Conservation (phyloP, 2,888 invertebrate species). For the Spisula solida region DNA sequence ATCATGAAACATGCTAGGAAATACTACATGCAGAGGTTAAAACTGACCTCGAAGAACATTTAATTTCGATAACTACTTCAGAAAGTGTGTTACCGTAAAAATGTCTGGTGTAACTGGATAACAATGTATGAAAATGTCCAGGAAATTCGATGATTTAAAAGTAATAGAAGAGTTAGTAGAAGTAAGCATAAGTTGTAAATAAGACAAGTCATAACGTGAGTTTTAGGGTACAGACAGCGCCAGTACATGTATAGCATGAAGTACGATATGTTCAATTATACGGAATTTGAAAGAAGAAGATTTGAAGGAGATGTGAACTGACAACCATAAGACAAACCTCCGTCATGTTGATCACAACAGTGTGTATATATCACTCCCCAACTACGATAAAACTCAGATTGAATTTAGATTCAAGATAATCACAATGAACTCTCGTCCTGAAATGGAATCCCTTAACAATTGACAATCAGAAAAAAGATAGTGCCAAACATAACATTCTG, state of each 20-base stretch:
- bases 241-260: background rate
- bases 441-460: background rate
- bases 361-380: background rate
- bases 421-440: background rate
- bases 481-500: too few species aligned
- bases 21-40: too few species aligned
- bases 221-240: background rate
- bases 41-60: too few species aligned
- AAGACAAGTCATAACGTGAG: background rate
- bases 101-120: too few species aligned
- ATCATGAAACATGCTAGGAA: too few species aligned
- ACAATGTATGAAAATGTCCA: too few species aligned
- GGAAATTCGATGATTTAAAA: background rate
- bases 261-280: conserved; percentile 3
- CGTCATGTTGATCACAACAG: background rate
- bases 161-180: background rate
- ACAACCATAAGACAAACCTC: background rate
- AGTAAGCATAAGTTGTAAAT: background rate
- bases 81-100: too few species aligned
- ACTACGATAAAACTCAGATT: background rate
- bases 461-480: background rate
- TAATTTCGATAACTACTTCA: too few species aligned
- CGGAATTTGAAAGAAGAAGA: background rate
- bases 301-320: background rate
- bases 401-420: background rate